Percentiles rank a stretch among this genome's conserved stretches.
These are phyloP conservation scores for Eubasilissa splendida DNA, from an alignment of 2,888 invertebrate species.

Conservation along the genomic window DNA sequence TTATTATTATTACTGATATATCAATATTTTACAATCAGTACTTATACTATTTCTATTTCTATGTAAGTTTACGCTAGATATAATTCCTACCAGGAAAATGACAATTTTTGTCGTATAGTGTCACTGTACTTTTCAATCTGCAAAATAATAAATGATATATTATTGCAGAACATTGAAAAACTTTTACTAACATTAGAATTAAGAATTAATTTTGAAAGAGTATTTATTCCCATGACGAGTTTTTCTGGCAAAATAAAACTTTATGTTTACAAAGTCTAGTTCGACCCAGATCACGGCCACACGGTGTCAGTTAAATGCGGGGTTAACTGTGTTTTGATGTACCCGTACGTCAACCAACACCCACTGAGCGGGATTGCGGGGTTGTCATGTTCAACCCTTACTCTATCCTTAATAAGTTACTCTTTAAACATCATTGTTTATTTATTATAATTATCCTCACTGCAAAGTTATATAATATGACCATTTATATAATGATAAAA, in stretches of 20 bases:
- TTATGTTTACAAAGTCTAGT: background rate
- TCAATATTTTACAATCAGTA: no score
- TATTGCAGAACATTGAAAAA: background rate
- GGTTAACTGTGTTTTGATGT: slow-evolving; percentile 34
- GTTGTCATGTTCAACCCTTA: slow-evolving; percentile 27
- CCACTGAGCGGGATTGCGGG: slow-evolving; percentile 20
- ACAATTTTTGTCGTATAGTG: no score
- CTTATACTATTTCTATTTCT: no score
- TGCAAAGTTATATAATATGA: no score
- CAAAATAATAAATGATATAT: no score
- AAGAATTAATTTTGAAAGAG: background rate
- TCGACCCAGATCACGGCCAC: background rate
- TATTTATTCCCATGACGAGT: background rate
- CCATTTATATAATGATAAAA: no score
- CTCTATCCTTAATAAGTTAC: slow-evolving; percentile 5
- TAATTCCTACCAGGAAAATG: no score
- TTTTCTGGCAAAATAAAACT: background rate
- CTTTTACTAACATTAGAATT: background rate
- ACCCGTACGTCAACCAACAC: slow-evolving; percentile 24
- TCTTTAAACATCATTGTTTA: slow-evolving; percentile 12
- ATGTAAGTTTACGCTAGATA: no score
- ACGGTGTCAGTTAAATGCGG: slow-evolving; percentile 24
- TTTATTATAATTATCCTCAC: background rate
- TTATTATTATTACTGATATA: no score
- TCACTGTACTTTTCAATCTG: no score